phyloP scores from a whole-genome alignment of 2,797 vertebrate species.

The Oryzias sinensis region DNA sequence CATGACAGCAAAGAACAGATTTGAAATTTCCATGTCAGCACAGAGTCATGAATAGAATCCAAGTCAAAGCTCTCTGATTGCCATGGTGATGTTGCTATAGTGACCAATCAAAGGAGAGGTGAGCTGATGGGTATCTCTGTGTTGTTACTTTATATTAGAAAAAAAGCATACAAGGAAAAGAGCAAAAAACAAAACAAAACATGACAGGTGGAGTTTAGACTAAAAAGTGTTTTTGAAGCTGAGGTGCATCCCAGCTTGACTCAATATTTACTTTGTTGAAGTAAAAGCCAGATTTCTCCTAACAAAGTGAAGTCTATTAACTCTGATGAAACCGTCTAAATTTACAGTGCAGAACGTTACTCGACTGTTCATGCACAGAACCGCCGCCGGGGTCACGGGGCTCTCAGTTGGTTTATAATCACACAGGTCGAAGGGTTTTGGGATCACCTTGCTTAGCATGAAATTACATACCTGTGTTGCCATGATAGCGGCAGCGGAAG shows the following conservation, averaged over 20 bases:
- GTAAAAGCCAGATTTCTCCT: too few species aligned
- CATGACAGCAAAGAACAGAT: constrained; percentile 15
- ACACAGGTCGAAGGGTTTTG: constrained; percentile 32
- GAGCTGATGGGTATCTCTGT: constrained; percentile 41
- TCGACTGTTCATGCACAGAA: constrained; percentile 6
- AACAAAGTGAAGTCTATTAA: constrained; percentile 26
- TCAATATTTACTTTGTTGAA: not conserved
- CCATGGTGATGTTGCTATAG: constrained; percentile 74
- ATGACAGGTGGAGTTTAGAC: constrained; percentile 14
- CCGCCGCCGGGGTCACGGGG: constrained; percentile 45
- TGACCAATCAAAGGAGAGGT: constrained; percentile 65
- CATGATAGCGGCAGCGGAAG: constrained; percentile 55
- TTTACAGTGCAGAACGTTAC: constrained; percentile 5
- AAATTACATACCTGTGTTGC: constrained; percentile 57
- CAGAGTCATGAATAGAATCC: constrained; percentile 53
- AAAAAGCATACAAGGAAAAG: constrained; percentile 22
- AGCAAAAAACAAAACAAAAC: constrained; percentile 23
- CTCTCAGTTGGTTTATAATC: constrained; percentile 34
- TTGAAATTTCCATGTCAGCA: constrained; percentile 38
- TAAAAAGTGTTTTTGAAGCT: too few species aligned
- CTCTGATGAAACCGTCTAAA: constrained; percentile 38
- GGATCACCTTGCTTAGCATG: constrained; percentile 34
- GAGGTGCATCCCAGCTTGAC: constrained; percentile 10
- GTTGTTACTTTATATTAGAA: constrained; percentile 20
- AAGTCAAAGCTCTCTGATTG: constrained; percentile 48